These are phyloP conservation scores for Ancistrus triradiatus DNA, from an alignment of 2,113 vertebrate species.

Conservation along the genomic window DNA sequence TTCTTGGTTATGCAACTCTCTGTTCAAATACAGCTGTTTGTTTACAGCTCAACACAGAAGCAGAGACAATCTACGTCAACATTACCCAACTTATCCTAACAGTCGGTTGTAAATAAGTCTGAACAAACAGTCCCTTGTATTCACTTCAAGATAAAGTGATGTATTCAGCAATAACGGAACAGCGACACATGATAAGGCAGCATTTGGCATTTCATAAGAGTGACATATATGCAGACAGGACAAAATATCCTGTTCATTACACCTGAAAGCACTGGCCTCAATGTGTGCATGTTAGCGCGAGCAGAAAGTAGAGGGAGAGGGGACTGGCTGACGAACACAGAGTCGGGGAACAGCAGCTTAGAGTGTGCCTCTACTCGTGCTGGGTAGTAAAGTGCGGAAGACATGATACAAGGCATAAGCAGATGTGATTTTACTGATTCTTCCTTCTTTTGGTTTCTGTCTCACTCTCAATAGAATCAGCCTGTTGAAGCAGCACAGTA, in stretches of 20 bases:
- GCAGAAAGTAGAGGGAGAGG: slow-evolving; percentile 21
- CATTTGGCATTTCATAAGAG: slow-evolving; percentile 66
- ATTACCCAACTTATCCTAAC: slow-evolving; percentile 33
- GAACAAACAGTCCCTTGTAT: slow-evolving; percentile 6
- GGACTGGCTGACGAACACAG: slow-evolving; percentile 40
- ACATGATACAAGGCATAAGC: slow-evolving; percentile 43
- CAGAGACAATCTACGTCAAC: slow-evolving; percentile 5
- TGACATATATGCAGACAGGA: slow-evolving; percentile 60
- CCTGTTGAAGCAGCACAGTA: slow-evolving; percentile 26
- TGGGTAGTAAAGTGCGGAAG: slow-evolving; percentile 43
- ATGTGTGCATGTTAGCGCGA: slow-evolving; percentile 51
- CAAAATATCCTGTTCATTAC: slow-evolving; percentile 58
- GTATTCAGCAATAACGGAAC: slow-evolving; percentile 40
- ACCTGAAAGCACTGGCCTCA: slow-evolving; percentile 59
- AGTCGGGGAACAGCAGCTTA: slow-evolving; percentile 15
- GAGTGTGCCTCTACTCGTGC: slow-evolving; percentile 30
- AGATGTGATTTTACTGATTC: slow-evolving; percentile 26
- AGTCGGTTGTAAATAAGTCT: slow-evolving; percentile 32
- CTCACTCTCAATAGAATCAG: neutral
- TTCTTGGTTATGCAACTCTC: slow-evolving; percentile 52
- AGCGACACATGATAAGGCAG: slow-evolving; percentile 66
- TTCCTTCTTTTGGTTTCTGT: neutral
- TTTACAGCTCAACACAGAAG: slow-evolving; percentile 13
- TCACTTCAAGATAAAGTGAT: slow-evolving; percentile 33
- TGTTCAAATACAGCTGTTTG: slow-evolving; percentile 9